A percentile compares a stretch with the other conserved stretches of the same genome.
Conservation (phyloP, 2,888 invertebrate species). For the Parnassius smintheus region DNA sequence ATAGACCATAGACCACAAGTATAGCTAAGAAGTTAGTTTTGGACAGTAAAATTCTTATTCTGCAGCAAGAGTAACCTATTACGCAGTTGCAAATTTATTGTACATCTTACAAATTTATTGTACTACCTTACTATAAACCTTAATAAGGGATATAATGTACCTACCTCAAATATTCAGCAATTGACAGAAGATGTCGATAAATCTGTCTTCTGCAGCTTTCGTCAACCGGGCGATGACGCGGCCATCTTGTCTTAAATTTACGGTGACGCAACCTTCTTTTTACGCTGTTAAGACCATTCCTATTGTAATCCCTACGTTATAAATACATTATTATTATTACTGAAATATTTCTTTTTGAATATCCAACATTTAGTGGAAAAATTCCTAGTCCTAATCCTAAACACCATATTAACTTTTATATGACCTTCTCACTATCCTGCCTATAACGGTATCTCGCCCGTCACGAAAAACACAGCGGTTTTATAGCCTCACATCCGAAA, state of each 20-base stretch:
- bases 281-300: conserved; percentile 12
- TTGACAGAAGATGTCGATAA: neutral
- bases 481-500: conserved; percentile 40
- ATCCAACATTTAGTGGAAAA: conserved; percentile 35
- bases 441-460: conserved; percentile 47
- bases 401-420: conserved; percentile 28
- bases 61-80: neutral
- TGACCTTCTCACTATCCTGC: conserved; percentile 53
- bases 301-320: conserved; percentile 6
- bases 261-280: conserved; percentile 36
- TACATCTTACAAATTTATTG: neutral
- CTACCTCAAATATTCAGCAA: conserved; percentile 31
- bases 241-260: conserved; percentile 58
- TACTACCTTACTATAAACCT: conserved; percentile 27
- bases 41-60: neutral
- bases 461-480: conserved; percentile 36
- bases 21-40: neutral
- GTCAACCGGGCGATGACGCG: conserved; percentile 65
- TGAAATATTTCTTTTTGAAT: conserved; percentile 7
- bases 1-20: conserved; percentile 26
- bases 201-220: conserved; percentile 18
- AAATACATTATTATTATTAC: conserved; percentile 3
- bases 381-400: conserved; percentile 12
- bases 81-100: conserved; percentile 9
- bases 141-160: conserved; percentile 16